phyloP scores from a whole-genome alignment of 2,888 invertebrate genomes.

The Meiosimyza decipiens region DNA sequence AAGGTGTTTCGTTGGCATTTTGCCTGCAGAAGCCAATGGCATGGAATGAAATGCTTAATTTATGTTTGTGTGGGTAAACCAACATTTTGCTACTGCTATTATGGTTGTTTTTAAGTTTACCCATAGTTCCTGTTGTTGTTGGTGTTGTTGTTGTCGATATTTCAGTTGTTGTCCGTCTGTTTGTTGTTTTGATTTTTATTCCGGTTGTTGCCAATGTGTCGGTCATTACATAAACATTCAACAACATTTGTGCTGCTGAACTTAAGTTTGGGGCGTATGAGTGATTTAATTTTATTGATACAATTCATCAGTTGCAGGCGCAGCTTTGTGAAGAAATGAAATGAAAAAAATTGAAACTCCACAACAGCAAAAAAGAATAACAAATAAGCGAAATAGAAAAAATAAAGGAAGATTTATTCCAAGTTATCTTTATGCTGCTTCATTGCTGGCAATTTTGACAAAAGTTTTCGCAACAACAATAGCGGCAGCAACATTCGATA shows the following conservation, averaged over 20 bases:
- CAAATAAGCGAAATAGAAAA: not conserved
- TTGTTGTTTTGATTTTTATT: no score
- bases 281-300: constrained; percentile 31
- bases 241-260: no score
- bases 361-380: no score
- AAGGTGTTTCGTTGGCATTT: not conserved
- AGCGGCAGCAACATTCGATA: not conserved
- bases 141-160: not conserved
- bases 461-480: not conserved
- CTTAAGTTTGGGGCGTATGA: not conserved
- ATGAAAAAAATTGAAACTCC: no score
- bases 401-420: not conserved
- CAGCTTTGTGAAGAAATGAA: not conserved
- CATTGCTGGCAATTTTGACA: not conserved
- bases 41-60: constrained; percentile 31
- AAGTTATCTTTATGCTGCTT: not conserved
- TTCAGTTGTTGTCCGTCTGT: not conserved
- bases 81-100: constrained; percentile 3
- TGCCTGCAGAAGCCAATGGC: not conserved
- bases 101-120: not conserved
- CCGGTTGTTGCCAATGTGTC: no score
- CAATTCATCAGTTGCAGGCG: constrained; percentile 23
- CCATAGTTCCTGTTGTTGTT: not conserved
- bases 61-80: constrained; percentile 37
- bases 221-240: no score